Conservation (phyloP, 2,888 invertebrate species). For the Invenusta paracnida region DNA sequence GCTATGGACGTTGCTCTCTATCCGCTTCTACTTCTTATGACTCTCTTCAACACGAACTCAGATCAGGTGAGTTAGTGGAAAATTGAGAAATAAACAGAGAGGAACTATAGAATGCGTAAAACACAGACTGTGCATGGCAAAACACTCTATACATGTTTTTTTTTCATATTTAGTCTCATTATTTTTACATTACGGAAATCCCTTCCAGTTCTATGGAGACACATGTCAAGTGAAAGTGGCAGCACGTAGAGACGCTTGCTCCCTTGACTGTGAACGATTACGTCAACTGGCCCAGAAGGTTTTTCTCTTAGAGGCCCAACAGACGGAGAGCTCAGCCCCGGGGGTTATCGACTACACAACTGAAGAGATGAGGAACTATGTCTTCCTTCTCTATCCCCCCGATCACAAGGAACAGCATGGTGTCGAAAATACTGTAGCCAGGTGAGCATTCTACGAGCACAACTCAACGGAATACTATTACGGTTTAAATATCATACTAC, state of each 20-base stretch:
- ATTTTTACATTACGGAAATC: too few relatives aligned
- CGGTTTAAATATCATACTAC: too few relatives aligned
- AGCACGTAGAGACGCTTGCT: slow-evolving; percentile 77
- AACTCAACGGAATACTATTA: too few relatives aligned
- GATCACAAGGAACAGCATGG: background rate
- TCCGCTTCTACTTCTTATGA: slow-evolving; percentile 78
- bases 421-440: background rate
- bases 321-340: slow-evolving; percentile 48
- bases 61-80: slow-evolving; percentile 64
- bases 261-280: slow-evolving; percentile 76
- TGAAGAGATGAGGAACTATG: slow-evolving; percentile 33
- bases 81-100: too few relatives aligned
- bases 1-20: slow-evolving; percentile 76
- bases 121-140: too few relatives aligned
- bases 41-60: slow-evolving; percentile 82
- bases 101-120: too few relatives aligned
- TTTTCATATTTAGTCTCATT: too few relatives aligned
- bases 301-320: slow-evolving; percentile 66
- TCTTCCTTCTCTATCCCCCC: slow-evolving; percentile 6
- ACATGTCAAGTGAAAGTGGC: slow-evolving; percentile 80
- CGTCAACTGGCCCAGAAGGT: slow-evolving; percentile 80
- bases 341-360: background rate
- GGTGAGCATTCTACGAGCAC: too few relatives aligned
- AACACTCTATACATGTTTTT: too few relatives aligned
- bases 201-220: slow-evolving; percentile 92